Base-by-base conservation (phyloP, 1,140 invertebrate species). In the Diabrotica virgifera region DNA sequence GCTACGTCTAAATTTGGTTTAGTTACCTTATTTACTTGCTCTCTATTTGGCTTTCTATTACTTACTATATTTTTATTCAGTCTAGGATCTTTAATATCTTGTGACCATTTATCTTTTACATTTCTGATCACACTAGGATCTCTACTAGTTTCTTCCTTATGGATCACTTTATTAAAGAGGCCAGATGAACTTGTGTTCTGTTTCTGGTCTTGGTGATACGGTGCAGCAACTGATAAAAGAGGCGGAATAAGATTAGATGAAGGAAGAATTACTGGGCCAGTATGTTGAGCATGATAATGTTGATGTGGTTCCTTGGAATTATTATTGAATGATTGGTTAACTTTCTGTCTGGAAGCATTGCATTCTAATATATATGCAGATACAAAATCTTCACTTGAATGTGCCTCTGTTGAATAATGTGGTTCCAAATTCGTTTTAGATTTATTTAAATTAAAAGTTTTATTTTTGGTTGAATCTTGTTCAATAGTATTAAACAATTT, bases 81-180 rank as follows among this genome's bases (percentile, higher is more conserved):
- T 56, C 46, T 67, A 12, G 56, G 46, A 11, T 52, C 54, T 51
- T 62, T 59, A 13, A 55, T 37, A 6, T 69, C 64, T 59, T 66
- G 52, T 24, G 24, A 24, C 1, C 4, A 4, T 57, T 59, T 68
- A 51, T 55, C 69, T 57, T 65, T 65, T 0, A 59, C 53, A 52
- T 69, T 67, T 13, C 67, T 62, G 12, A n/a, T 37, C n/a, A 53
- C 7, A 40, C 60, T 62, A 7, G 51, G 60, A 14, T 62, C 60
- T 13, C 52, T 46, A 13, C 58, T 46, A 51, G 14, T 59, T 14
- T 59, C 58, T 59, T 51, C 24, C 58, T 13, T 40, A n/a, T 37
- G 11, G 38, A 46, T 59, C 58, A 9, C 40, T 46, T 37, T 59
- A 59, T 8, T 37, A 46, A 37, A 5, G 14, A 51, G 58, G 58